Evolutionary conservation across 2,113 vertebrate species (phyloP).

Genomic region (Vanacampus margaritifer): DNA sequence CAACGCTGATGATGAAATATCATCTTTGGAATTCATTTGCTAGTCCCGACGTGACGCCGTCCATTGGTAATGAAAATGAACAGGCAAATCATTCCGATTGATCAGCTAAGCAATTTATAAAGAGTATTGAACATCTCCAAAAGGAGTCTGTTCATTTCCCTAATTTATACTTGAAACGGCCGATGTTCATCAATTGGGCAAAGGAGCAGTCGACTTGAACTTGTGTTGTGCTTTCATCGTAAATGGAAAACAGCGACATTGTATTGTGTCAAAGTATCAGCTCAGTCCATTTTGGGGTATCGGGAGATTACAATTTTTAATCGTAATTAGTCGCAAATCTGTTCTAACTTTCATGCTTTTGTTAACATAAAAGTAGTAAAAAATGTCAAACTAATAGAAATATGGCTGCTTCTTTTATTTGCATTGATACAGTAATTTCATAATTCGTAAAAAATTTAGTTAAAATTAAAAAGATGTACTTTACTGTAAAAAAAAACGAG

Average conservation of each 20-base stretch:
- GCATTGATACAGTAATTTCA: too few species aligned
- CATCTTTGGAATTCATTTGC: conserved; percentile 69
- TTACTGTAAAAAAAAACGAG: too few species aligned
- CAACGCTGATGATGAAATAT: conserved; percentile 68
- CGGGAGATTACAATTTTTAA: too few species aligned
- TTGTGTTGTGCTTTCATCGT: neutral
- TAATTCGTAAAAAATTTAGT: too few species aligned
- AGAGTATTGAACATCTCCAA: conserved; percentile 57
- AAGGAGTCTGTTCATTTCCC: conserved; percentile 60
- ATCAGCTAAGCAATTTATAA: conserved; percentile 50
- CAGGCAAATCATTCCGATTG: conserved; percentile 60
- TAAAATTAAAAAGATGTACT: too few species aligned
- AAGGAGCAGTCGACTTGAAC: neutral
- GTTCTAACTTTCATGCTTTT: too few species aligned
- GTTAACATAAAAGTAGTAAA: too few species aligned
- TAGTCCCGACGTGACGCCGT: conserved; percentile 39
- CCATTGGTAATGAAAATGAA: conserved; percentile 68
- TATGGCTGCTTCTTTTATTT: too few species aligned
- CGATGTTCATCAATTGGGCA: conserved; percentile 4
- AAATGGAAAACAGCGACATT: neutral
- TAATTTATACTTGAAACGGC: conserved; percentile 23
- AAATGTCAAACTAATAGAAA: too few species aligned
- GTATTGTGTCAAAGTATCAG: too few species aligned
- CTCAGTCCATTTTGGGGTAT: too few species aligned
- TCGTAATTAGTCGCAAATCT: too few species aligned